phyloP scores from a whole-genome alignment of 2,113 vertebrate genomes.

The Polypterus senegalus region DNA sequence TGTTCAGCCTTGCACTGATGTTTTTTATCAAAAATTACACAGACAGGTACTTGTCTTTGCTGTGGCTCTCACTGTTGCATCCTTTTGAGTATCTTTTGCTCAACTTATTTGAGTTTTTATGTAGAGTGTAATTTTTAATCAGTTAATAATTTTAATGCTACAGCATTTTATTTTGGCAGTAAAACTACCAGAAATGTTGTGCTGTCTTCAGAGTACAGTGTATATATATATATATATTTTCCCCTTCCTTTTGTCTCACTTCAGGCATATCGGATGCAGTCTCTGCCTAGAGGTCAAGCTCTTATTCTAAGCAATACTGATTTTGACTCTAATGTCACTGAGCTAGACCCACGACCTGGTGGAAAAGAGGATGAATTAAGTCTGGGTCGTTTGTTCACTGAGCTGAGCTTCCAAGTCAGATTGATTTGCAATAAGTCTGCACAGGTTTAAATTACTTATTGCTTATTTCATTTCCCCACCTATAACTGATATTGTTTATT shows the following conservation, averaged over 20 bases:
- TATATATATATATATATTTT: not conserved
- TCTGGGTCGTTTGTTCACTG: constrained; percentile 67
- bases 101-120: not conserved
- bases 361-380: constrained; percentile 77
- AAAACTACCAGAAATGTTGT: not conserved
- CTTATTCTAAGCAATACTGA: constrained; percentile 81
- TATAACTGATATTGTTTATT: not conserved
- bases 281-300: constrained; percentile 70
- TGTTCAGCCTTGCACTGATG: constrained; percentile 60
- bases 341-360: constrained; percentile 73
- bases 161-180: not conserved
- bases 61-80: not conserved
- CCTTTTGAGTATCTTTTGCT: not conserved
- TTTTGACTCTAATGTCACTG: constrained; percentile 57
- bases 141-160: not conserved
- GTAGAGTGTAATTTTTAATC: not conserved
- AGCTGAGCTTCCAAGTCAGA: constrained; percentile 64
- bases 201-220: not conserved
- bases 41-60: constrained; percentile 50
- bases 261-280: constrained; percentile 75
- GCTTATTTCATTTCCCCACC: not conserved
- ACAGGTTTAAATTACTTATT: constrained; percentile 50
- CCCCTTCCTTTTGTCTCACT: not conserved
- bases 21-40: constrained; percentile 67
- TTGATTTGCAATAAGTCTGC: constrained; percentile 59